These are phyloP conservation scores for Periophthalmus modestus DNA, from an alignment of 2,113 vertebrate genomes.

Conservation along the genomic window DNA sequence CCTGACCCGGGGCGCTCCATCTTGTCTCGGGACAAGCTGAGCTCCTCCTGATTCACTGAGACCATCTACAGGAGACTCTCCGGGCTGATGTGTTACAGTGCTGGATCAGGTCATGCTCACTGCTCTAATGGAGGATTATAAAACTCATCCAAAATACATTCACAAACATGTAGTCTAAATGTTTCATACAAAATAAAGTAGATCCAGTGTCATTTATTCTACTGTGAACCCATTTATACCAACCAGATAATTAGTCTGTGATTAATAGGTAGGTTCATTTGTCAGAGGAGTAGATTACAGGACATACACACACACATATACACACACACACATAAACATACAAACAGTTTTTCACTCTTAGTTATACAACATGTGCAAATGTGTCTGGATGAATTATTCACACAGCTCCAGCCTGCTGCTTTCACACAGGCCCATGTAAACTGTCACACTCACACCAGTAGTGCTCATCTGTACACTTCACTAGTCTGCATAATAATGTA, in stretches of 20 bases:
- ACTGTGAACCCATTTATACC: not conserved
- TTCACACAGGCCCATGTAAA: not conserved
- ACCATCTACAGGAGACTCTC: too few relatives aligned
- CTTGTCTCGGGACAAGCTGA: conserved; percentile 11
- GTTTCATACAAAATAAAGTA: not conserved
- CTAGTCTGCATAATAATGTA: not conserved
- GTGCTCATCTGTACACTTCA: not conserved
- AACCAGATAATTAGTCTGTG: not conserved
- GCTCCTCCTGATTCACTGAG: not conserved
- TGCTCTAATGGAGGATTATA: not conserved
- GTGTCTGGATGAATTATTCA: conserved; percentile 8
- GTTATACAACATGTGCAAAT: conserved; percentile 3
- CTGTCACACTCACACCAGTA: not conserved
- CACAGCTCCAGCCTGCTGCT: not conserved
- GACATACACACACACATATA: not conserved
- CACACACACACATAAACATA: too few relatives aligned
- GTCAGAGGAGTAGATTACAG: not conserved
- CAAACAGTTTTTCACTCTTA: not conserved
- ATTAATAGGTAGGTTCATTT: not conserved
- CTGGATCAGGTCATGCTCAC: not conserved
- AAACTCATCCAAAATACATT: not conserved
- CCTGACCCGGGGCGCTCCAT: not conserved
- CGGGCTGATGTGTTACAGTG: not conserved
- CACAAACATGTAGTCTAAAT: not conserved
- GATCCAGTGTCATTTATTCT: not conserved